A percentile compares a stretch with the other conserved stretches of the same genome.
These are phyloP conservation scores for Coranthus polyacanthus DNA, from an alignment of 2,797 vertebrate genomes.

Conservation along the genomic window DNA sequence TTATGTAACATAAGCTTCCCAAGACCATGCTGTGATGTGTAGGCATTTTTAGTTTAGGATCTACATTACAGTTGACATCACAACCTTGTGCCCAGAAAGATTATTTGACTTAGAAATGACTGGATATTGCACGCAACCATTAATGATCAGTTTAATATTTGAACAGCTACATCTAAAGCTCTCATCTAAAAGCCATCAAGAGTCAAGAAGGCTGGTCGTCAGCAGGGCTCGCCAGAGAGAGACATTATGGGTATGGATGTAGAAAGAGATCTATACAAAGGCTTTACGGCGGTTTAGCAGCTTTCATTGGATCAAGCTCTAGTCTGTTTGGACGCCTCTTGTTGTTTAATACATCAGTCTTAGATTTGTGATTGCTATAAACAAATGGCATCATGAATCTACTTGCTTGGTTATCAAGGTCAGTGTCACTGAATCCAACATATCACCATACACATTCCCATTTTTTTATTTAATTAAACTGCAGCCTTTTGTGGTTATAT, in stretches of 20 bases:
- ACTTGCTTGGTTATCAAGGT: too few relatives aligned
- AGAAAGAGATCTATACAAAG: slow-evolving; percentile 5
- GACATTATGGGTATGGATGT: neutral
- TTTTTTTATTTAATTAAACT: too few relatives aligned
- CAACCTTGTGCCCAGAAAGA: neutral
- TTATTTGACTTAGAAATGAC: neutral
- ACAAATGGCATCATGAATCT: neutral
- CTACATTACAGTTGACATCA: neutral
- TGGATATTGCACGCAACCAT: neutral
- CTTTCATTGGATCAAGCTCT: slow-evolving; percentile 28
- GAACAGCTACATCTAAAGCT: neutral
- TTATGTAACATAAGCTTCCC: slow-evolving; percentile 2
- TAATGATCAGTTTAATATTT: neutral
- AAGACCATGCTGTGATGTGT: neutral
- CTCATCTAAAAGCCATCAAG: neutral
- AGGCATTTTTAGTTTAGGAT: neutral
- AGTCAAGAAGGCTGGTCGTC: slow-evolving; percentile 6
- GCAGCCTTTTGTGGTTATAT: too few relatives aligned
- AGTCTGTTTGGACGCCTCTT: neutral
- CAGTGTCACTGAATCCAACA: too few relatives aligned
- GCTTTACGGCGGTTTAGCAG: slow-evolving; percentile 15
- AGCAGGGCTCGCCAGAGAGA: slow-evolving; percentile 13
- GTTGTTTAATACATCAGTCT: slow-evolving; percentile 23
- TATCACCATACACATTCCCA: too few relatives aligned
- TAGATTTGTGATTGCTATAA: neutral